Evolutionary conservation across 2,797 vertebrate genomes (phyloP).

Genomic region (Oreochromis grahami): DNA sequence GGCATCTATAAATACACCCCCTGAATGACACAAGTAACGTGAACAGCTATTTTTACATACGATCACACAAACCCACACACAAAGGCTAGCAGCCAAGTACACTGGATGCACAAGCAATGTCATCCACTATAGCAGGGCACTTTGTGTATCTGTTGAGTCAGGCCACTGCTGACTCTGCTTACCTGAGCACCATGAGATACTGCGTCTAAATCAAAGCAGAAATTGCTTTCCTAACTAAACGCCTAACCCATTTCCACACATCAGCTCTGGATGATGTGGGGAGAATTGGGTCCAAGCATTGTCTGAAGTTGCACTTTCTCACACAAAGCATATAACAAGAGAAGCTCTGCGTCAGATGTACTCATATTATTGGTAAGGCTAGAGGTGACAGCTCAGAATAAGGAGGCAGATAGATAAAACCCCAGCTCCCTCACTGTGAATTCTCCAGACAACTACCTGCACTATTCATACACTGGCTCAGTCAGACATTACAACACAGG

Average conservation of each 20-base stretch:
- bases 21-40: slow-evolving; percentile 53
- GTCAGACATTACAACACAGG: background rate
- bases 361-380: background rate
- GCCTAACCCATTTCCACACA: background rate
- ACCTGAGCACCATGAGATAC: slow-evolving; percentile 22
- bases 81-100: slow-evolving; percentile 2
- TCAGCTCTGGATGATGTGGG: background rate
- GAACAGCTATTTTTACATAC: slow-evolving; percentile 55
- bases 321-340: background rate
- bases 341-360: background rate
- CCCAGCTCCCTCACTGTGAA: background rate
- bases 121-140: slow-evolving; percentile 19
- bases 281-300: background rate
- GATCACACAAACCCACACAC: background rate
- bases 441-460: background rate
- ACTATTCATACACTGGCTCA: background rate
- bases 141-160: slow-evolving; percentile 37
- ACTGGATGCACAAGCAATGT: slow-evolving; percentile 27
- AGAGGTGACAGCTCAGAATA: background rate
- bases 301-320: background rate
- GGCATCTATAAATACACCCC: slow-evolving; percentile 71
- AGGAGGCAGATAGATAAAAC: background rate
- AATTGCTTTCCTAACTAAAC: slow-evolving; percentile 36
- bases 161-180: slow-evolving; percentile 10
- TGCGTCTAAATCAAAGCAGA: slow-evolving; percentile 30